Evolutionary conservation across 2,888 invertebrate species (phyloP), one percentile per base, ranked within the genome.

Genomic region (Diadegma fenestrale): DNA sequence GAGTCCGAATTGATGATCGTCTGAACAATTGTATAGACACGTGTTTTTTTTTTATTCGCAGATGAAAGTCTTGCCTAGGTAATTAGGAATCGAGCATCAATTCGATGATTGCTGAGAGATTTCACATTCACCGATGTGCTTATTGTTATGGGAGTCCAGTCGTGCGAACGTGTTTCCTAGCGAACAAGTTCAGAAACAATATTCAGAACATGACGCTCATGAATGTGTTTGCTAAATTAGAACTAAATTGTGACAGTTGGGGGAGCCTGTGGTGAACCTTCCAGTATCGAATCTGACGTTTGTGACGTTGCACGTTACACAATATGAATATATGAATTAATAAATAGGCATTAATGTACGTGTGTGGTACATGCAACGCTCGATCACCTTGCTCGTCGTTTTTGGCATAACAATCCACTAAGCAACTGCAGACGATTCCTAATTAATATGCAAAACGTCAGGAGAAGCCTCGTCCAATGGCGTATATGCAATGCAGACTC

Each of bases 1-100:
- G 66, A 43, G 10, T 0, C 33, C 17, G 26, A 14, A 37, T 5
- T 48, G 14, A 45, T 64, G 26, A 22, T 45, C n/a, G 33, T 8
- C 8, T 6, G 37, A 37, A 37, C 37, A 37, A 75, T 72, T 43
- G 8, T 61, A 37, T 22, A 71, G 71, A 80, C 43, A 1, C 5
- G 33, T 72, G n/a, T 82, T 71, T 68, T 80, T 64, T 80, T 63
- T 48, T 51, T 12, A 37, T 37, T 10, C 37, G 54, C 64, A 17
- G 80, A 80, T 76, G 84, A 84, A 84, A 84, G 80, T 84, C 64
- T 71, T 71, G 69, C 63, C 54, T 51, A 45, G 14, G 19, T 63
- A 54, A 76, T 80, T 76, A 69, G 30, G 22, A 80, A 80, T 73
- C 54, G 73, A 79, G 75, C 79, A 68, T 63, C 45, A 22, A 33